Conservation (phyloP, 2,113 vertebrate species). For the Cyphomyrus discorhynchus region DNA sequence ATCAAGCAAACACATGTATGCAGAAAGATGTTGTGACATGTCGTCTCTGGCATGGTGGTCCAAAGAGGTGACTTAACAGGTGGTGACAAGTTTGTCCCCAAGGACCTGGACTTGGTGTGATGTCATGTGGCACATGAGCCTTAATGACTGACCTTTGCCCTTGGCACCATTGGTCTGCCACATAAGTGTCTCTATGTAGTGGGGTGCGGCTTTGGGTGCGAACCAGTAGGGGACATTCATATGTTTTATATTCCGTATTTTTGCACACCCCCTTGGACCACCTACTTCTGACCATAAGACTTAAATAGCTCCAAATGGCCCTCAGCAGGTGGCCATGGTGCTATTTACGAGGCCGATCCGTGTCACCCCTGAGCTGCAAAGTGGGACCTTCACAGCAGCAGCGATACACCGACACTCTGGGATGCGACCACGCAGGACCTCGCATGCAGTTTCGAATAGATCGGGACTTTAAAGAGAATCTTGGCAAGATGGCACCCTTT, state of each 20-base stretch:
- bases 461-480: neutral
- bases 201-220: neutral
- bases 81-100: neutral
- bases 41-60: neutral
- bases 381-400: neutral
- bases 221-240: neutral
- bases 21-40: neutral
- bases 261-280: slow-evolving; percentile 25
- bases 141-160: slow-evolving; percentile 27
- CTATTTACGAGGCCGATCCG: slow-evolving; percentile 24
- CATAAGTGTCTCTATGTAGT: slow-evolving; percentile 17
- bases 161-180: slow-evolving; percentile 24
- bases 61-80: neutral
- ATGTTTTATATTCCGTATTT: slow-evolving; percentile 30
- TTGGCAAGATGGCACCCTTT: neutral
- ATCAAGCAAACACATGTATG: neutral
- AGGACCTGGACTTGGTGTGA: neutral
- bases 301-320: slow-evolving; percentile 33
- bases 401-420: slow-evolving; percentile 11
- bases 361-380: neutral
- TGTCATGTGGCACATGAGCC: slow-evolving; percentile 15
- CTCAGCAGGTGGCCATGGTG: slow-evolving; percentile 29
- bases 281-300: slow-evolving; percentile 20
- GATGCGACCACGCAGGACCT: neutral
- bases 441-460: neutral